A percentile compares a stretch with the other conserved stretches of the same genome.
These are phyloP conservation scores for Bacillus rossius DNA, from an alignment of 1,140 invertebrate genomes.

Conservation along the genomic window DNA sequence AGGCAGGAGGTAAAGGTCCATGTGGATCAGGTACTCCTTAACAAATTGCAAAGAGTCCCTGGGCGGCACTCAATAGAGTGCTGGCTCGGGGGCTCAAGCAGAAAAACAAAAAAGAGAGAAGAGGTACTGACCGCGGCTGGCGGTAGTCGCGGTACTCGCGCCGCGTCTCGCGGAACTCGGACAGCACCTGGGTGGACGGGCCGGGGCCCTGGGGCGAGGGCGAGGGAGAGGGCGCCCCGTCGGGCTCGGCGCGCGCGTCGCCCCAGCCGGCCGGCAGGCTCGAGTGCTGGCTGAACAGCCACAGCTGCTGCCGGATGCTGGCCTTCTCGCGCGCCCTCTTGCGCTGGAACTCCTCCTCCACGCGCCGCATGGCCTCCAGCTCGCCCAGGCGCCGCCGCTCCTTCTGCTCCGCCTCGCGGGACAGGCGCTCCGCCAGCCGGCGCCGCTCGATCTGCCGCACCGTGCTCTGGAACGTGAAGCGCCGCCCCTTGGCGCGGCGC, in stretches of 20 bases:
- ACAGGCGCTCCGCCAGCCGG: constrained; percentile 64
- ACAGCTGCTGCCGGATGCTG: constrained; percentile 63
- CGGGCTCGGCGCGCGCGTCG: constrained; percentile 52
- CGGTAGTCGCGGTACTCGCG: constrained; percentile 49
- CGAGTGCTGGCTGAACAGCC: constrained; percentile 49
- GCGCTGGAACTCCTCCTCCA: constrained; percentile 68
- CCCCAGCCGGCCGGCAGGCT: constrained; percentile 31
- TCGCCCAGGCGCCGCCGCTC: constrained; percentile 67
- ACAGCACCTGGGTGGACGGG: constrained; percentile 37
- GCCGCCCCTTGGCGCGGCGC: constrained; percentile 34
- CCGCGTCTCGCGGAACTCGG: constrained; percentile 42
- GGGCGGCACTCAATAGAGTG: no score
- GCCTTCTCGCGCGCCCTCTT: constrained; percentile 62
- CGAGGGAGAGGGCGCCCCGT: constrained; percentile 51
- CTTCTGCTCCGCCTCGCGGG: constrained; percentile 66
- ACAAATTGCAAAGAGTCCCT: no score
- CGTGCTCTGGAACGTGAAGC: constrained; percentile 78
- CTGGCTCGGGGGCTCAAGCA: no score
- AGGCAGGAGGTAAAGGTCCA: no score
- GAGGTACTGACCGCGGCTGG: constrained; percentile 28
- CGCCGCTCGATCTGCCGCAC: constrained; percentile 69
- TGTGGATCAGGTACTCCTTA: no score
- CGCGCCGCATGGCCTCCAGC: constrained; percentile 67
- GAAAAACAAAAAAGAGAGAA: no score
- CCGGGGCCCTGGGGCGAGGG: constrained; percentile 29